Evolutionary conservation across 1,140 invertebrate species (phyloP).

Genomic region (Drosophila pandora): DNA sequence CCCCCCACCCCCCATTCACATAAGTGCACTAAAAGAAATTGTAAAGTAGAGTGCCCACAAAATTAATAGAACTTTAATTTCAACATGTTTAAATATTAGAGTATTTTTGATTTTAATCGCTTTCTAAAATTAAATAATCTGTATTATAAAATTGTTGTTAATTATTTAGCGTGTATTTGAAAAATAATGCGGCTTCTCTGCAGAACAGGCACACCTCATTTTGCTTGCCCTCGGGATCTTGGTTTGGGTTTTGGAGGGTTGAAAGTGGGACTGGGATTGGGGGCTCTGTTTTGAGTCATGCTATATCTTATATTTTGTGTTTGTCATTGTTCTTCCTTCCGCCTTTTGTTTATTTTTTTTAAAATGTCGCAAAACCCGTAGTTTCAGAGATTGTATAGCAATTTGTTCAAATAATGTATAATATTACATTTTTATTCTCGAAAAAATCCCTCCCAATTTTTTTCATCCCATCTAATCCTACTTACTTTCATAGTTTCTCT

Average conservation of each 20-base stretch:
- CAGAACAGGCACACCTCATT: conserved; percentile 44
- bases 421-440: no score
- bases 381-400: background rate
- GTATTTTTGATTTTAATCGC: no score
- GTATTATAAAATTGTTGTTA: background rate
- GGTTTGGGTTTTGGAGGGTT: conserved; percentile 32
- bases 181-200: conserved; percentile 53
- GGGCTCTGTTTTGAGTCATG: conserved; percentile 51
- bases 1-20: background rate
- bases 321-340: conserved; percentile 36
- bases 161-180: conserved; percentile 9
- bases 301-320: conserved; percentile 28
- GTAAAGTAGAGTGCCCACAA: no score
- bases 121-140: background rate
- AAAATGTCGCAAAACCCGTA: background rate
- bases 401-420: background rate
- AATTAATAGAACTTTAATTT: no score
- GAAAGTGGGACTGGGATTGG: background rate
- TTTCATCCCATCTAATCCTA: background rate
- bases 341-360: conserved; percentile 21
- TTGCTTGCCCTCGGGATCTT: conserved; percentile 14
- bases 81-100: no score
- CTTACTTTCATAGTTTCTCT: conserved; percentile 6
- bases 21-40: background rate
- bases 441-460: no score